A percentile compares a stretch with the other conserved stretches of the same genome.
phyloP scores from a whole-genome alignment of 2,113 vertebrate species.

The Promerops cafer region DNA sequence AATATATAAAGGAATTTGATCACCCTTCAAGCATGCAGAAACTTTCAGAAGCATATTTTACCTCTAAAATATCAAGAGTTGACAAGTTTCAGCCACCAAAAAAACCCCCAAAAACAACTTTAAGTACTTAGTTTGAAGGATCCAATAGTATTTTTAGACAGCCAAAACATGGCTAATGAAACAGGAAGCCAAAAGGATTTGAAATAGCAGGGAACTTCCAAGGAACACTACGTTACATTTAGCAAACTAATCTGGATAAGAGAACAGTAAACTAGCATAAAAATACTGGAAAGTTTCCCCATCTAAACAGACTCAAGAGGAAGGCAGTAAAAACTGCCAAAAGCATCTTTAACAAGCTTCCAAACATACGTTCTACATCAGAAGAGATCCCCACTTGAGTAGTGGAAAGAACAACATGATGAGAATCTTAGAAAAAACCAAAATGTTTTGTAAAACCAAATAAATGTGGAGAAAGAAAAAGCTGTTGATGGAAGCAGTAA shows the following conservation, averaged over 20 bases:
- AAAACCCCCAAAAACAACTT: background rate
- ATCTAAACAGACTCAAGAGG: background rate
- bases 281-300: background rate
- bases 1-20: background rate
- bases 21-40: background rate
- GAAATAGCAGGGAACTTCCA: slow-evolving; percentile 1
- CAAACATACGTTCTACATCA: slow-evolving; percentile 57
- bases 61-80: background rate
- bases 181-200: background rate
- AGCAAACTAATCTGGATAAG: background rate
- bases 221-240: slow-evolving; percentile 4
- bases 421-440: background rate
- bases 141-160: background rate
- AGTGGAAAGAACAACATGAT: slow-evolving; percentile 10
- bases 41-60: background rate
- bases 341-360: slow-evolving; percentile 22
- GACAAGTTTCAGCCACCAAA: background rate
- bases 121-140: background rate
- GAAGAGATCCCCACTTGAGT: slow-evolving; percentile 32
- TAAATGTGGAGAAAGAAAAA: slow-evolving; percentile 36
- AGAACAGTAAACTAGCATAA: background rate
- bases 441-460: slow-evolving; percentile 42
- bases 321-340: background rate
- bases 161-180: background rate
- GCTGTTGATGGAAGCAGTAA: background rate